phyloP scores from a whole-genome alignment of 2,797 vertebrate species.

The Forpus xanthops region DNA sequence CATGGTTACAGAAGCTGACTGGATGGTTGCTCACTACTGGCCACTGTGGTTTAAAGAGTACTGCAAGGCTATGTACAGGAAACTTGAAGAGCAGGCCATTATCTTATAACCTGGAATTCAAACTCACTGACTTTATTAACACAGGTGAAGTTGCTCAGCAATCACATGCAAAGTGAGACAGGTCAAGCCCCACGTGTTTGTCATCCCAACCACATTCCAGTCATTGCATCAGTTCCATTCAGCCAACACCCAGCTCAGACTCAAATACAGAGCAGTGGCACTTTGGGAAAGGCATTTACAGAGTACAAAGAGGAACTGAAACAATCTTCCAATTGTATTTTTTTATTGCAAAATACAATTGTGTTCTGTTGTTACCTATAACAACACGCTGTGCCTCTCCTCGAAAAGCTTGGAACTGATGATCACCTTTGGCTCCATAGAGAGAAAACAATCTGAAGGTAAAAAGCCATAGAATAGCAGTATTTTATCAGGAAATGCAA shows the following conservation, averaged over 20 bases:
- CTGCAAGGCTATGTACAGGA: background rate
- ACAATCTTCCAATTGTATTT: background rate
- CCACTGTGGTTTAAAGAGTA: background rate
- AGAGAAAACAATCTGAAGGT: background rate
- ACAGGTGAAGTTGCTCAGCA: background rate
- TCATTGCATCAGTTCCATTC: background rate
- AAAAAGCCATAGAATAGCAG: background rate
- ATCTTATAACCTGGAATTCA: background rate
- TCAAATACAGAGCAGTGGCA: background rate
- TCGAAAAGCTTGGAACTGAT: background rate
- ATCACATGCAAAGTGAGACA: background rate
- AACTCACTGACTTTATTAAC: background rate
- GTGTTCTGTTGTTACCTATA: background rate
- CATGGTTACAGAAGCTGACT: background rate
- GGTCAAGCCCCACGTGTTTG: background rate
- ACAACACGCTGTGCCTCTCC: background rate
- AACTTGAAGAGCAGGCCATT: background rate
- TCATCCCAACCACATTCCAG: constrained; percentile 19
- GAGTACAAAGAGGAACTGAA: background rate
- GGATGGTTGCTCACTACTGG: too few species aligned
- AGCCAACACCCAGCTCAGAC: constrained; percentile 15
- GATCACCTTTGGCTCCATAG: background rate
- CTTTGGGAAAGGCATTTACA: background rate
- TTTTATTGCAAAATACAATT: background rate
- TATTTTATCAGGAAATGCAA: background rate